These are phyloP conservation scores for Calvadosia cruxmelitensis DNA, from an alignment of 30 jellyfish, hydroid and myxozoan genomes.

Conservation along the genomic window DNA sequence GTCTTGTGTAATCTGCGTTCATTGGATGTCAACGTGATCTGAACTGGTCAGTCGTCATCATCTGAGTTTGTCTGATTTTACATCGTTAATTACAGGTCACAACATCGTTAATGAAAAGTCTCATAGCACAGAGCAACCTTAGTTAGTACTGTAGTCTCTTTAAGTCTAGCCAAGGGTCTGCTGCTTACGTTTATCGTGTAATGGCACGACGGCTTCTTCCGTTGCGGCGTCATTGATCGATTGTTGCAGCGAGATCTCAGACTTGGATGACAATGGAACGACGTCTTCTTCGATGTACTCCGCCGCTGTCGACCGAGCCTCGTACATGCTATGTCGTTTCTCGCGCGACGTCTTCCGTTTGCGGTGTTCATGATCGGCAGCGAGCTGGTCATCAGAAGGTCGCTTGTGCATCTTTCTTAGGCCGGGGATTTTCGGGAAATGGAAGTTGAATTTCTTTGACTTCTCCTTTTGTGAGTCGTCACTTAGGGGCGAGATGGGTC, in stretches of 20 bases:
- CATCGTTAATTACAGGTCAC: too few species aligned
- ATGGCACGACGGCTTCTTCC: slow-evolving; percentile 40
- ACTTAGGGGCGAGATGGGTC: background rate
- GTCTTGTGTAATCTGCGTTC: too few species aligned
- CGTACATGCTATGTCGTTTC: background rate
- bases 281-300: background rate
- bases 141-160: too few species aligned
- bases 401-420: background rate
- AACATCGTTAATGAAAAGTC: too few species aligned
- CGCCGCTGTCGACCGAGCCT: background rate
- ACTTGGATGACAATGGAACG: slow-evolving; percentile 8
- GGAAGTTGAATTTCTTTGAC: background rate
- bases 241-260: slow-evolving; percentile 7
- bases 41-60: too few species aligned
- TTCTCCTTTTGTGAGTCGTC: background rate
- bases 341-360: background rate
- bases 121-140: too few species aligned
- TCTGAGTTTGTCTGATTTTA: too few species aligned
- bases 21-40: too few species aligned
- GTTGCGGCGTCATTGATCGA: slow-evolving; percentile 20
- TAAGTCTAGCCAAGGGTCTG: too few species aligned
- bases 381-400: background rate
- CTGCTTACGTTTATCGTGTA: slow-evolving; percentile 21
- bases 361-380: background rate
- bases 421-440: background rate